These are phyloP conservation scores for Rotaria socialis DNA, from an alignment of 2,888 invertebrate species.

Conservation along the genomic window DNA sequence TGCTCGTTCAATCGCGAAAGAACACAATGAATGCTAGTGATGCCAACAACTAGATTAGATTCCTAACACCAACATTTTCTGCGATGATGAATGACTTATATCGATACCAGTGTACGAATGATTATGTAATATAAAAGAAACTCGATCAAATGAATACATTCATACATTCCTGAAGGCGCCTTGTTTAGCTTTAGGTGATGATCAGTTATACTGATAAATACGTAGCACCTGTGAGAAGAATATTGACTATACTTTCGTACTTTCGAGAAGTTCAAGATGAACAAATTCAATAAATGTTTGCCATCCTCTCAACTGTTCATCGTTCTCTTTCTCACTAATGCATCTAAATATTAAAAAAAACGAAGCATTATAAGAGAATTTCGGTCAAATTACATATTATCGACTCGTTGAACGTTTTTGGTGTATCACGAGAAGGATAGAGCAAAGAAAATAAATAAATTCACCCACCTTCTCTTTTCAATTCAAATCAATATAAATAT, in stretches of 20 bases:
- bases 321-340: neutral
- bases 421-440: neutral
- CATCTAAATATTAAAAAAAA: neutral
- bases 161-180: neutral
- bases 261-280: neutral
- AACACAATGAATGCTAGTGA: no score
- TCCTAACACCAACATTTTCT: neutral
- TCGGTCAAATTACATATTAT: slow-evolving; percentile 29
- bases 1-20: no score
- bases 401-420: slow-evolving; percentile 1
- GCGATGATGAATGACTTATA: no score
- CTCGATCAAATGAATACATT: neutral
- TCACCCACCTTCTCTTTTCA: neutral
- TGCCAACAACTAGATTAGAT: neutral
- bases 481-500: neutral
- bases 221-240: neutral
- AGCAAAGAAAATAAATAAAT: neutral
- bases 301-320: slow-evolving; percentile 6
- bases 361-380: neutral
- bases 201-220: slow-evolving; percentile 10
- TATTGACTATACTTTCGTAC: neutral
- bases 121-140: no score
- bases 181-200: neutral
- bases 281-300: slow-evolving; percentile 26
- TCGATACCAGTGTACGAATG: neutral